A percentile compares a stretch with the other conserved stretches of the same genome.
Evolutionary conservation across 2,888 invertebrate species (phyloP).

Genomic region (Ophion ellenae): DNA sequence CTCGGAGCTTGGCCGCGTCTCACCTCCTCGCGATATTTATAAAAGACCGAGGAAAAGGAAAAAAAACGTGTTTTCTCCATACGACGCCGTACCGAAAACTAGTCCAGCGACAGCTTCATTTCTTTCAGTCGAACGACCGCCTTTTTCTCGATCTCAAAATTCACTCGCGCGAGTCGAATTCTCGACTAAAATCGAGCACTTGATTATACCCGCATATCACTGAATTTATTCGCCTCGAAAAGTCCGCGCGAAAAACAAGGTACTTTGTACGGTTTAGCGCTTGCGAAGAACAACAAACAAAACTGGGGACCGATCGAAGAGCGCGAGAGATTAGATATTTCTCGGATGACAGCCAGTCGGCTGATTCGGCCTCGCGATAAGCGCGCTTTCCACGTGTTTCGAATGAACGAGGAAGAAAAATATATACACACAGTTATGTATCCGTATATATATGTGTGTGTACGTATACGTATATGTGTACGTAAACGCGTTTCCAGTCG

Average conservation of each 20-base stretch:
- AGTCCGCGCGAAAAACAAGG: constrained; percentile 1
- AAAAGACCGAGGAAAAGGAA: constrained; percentile 15
- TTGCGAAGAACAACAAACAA: not conserved
- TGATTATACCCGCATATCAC: not conserved
- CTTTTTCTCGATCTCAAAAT: not conserved
- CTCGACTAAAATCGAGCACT: not conserved
- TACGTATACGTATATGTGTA: not conserved
- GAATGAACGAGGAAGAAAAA: constrained; percentile 15
- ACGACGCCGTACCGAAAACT: not conserved
- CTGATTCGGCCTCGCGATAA: constrained; percentile 25
- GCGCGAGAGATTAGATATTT: constrained; percentile 6
- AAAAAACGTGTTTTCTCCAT: constrained; percentile 22
- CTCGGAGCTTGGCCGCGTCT: constrained; percentile 58
- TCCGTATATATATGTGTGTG: too few relatives aligned
- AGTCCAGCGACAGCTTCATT: constrained; percentile 47
- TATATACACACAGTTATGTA: not conserved
- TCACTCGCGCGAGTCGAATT: not conserved
- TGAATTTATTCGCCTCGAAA: too few relatives aligned
- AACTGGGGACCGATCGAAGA: not conserved
- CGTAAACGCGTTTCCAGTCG: constrained; percentile 16
- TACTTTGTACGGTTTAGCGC: not conserved
- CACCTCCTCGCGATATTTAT: constrained; percentile 1
- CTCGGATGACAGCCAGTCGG: constrained; percentile 47
- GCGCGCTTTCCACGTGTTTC: constrained; percentile 55
- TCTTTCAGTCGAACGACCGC: constrained; percentile 8